phyloP scores from a whole-genome alignment of 2,797 vertebrate species.

The Xiphophorus birchmanni region DNA sequence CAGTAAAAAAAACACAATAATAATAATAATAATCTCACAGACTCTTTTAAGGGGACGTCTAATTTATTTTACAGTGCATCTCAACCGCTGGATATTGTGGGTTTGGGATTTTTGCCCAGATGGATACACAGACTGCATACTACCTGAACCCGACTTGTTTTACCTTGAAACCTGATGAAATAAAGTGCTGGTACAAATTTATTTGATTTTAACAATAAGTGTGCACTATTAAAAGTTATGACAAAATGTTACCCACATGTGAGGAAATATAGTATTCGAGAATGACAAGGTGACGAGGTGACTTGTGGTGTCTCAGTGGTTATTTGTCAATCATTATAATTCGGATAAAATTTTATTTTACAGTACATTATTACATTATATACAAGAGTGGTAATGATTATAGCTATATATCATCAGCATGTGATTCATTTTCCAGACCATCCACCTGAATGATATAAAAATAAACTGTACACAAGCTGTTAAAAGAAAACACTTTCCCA shows the following conservation, averaged over 20 bases:
- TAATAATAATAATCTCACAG: conserved; percentile 59
- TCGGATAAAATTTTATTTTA: conserved; percentile 84
- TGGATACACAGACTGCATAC: conserved; percentile 66
- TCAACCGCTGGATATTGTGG: conserved; percentile 56
- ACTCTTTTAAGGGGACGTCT: conserved; percentile 62
- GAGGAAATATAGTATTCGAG: conserved; percentile 46
- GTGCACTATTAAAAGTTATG: conserved; percentile 63
- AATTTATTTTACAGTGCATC: conserved; percentile 52
- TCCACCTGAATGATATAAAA: conserved; percentile 88
- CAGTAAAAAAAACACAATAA: conserved; percentile 59
- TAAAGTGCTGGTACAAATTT: conserved; percentile 85
- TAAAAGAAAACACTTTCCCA: conserved; percentile 83
- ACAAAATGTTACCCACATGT: conserved; percentile 39
- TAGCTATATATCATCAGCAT: conserved; percentile 82
- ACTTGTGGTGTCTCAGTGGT: conserved; percentile 75
- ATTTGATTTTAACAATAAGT: conserved; percentile 72
- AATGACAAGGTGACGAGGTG: conserved; percentile 65
- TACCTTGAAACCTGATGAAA: conserved; percentile 75
- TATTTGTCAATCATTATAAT: conserved; percentile 74
- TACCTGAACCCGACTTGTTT: conserved; percentile 65
- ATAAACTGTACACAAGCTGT: conserved; percentile 92
- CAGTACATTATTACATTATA: conserved; percentile 88
- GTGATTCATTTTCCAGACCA: conserved; percentile 80
- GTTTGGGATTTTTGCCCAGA: conserved; percentile 66
- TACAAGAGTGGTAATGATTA: conserved; percentile 84